phyloP scores from a whole-genome alignment of 2,888 invertebrate genomes.

The Rhynchonema sp. region DNA sequence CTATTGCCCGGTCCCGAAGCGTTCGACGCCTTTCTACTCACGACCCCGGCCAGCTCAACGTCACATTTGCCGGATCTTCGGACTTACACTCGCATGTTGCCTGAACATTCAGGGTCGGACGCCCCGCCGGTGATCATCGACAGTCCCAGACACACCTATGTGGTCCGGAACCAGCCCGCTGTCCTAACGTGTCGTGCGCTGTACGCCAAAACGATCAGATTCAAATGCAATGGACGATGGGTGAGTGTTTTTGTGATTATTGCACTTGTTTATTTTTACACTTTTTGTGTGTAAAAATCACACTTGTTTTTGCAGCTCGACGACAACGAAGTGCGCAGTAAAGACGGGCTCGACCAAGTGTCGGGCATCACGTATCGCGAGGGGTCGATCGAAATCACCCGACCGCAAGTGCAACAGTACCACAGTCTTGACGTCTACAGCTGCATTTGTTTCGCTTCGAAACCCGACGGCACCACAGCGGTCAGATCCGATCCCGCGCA shows the following conservation, averaged over 20 bases:
- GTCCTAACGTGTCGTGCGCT: slow-evolving; percentile 69
- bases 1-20: not conserved
- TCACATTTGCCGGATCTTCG: not conserved
- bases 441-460: slow-evolving; percentile 83
- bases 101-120: not conserved
- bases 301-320: not conserved
- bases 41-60: not conserved
- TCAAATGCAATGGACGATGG: slow-evolving; percentile 53
- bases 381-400: slow-evolving; percentile 17
- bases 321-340: slow-evolving; percentile 11
- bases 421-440: slow-evolving; percentile 60
- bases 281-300: too few relatives aligned
- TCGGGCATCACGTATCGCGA: slow-evolving; percentile 20
- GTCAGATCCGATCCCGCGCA: slow-evolving; percentile 67
- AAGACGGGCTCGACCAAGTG: slow-evolving; percentile 16
- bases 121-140: slow-evolving; percentile 59
- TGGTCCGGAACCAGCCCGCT: slow-evolving; percentile 75
- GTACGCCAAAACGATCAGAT: slow-evolving; percentile 68
- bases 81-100: too few relatives aligned
- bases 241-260: too few relatives aligned
- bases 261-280: too few relatives aligned
- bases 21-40: not conserved
- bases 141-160: slow-evolving; percentile 70
- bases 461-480: slow-evolving; percentile 44
- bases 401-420: slow-evolving; percentile 57